phyloP scores from a whole-genome alignment of 1,140 invertebrate genomes.

The Gryllus bimaculatus region DNA sequence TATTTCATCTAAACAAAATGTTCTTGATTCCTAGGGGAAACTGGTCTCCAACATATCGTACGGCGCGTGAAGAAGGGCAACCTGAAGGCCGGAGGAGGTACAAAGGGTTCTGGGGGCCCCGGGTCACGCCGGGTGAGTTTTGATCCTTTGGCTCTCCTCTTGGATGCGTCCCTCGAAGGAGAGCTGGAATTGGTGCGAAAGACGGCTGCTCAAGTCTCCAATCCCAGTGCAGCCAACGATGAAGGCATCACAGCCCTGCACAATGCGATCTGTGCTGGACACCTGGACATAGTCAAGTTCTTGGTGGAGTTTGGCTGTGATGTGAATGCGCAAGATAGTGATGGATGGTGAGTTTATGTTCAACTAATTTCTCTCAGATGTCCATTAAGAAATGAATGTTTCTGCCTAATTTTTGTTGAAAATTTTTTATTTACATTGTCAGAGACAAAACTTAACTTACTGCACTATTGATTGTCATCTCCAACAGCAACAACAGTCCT shows the following conservation, averaged over 20 bases:
- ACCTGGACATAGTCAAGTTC: conserved; percentile 96
- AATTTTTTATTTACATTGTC: no score
- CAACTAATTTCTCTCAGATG: background rate
- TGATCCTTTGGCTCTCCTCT: conserved; percentile 87
- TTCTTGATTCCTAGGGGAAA: background rate
- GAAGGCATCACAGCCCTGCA: conserved; percentile 97
- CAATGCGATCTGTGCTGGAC: conserved; percentile 98
- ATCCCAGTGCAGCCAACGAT: conserved; percentile 93
- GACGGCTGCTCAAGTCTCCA: conserved; percentile 80
- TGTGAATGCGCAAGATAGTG: conserved; percentile 96
- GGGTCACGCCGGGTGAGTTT: conserved; percentile 84
- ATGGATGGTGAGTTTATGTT: conserved; percentile 71
- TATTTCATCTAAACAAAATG: background rate
- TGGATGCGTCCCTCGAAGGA: conserved; percentile 96
- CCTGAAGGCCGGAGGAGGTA: conserved; percentile 38
- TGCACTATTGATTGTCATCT: no score
- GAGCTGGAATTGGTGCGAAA: conserved; percentile 94
- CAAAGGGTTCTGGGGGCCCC: conserved; percentile 45
- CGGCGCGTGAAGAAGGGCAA: conserved; percentile 48
- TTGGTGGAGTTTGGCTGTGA: conserved; percentile 96
- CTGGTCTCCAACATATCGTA: background rate
- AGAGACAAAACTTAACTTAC: no score
- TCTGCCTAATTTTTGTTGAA: no score
- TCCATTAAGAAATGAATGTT: no score
- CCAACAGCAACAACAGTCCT: no score